Evolutionary conservation across 2,888 invertebrate species (phyloP).

Genomic region (Hydroisotoma schaefferi): DNA sequence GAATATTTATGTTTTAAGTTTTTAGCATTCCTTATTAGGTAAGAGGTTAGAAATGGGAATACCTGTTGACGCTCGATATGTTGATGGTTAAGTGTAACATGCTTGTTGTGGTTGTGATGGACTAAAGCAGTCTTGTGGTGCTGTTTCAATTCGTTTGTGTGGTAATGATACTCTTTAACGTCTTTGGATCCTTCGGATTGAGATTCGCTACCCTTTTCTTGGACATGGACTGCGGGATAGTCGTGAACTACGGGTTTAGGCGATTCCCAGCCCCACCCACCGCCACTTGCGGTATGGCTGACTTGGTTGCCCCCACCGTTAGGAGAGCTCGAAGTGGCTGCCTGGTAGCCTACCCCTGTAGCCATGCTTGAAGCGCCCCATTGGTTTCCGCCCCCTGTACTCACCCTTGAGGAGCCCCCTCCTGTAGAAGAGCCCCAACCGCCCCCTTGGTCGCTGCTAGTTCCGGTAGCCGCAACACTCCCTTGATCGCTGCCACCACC

Average conservation of each 20-base stretch:
- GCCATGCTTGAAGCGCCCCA: no score
- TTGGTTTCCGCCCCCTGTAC: no score
- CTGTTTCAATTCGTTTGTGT: conserved; percentile 21
- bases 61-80: conserved; percentile 13
- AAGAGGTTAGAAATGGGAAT: no score
- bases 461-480: no score
- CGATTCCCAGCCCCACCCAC: conserved; percentile 25
- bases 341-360: no score
- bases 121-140: conserved; percentile 9
- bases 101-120: conserved; percentile 11
- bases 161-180: conserved; percentile 35
- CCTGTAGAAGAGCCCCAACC: no score
- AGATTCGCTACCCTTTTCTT: conserved; percentile 26
- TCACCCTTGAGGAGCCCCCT: no score
- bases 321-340: no score
- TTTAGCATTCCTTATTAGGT: no score
- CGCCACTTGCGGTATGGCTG: conserved; percentile 11
- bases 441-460: no score
- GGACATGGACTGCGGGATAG: conserved; percentile 34
- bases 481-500: no score
- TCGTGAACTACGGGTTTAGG: conserved; percentile 32
- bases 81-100: conserved; percentile 15
- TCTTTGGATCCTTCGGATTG: conserved; percentile 26
- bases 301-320: background rate
- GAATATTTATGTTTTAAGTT: no score